These are phyloP conservation scores for Rhyacophila evoluta DNA, from an alignment of 2,888 invertebrate genomes.

Conservation along the genomic window DNA sequence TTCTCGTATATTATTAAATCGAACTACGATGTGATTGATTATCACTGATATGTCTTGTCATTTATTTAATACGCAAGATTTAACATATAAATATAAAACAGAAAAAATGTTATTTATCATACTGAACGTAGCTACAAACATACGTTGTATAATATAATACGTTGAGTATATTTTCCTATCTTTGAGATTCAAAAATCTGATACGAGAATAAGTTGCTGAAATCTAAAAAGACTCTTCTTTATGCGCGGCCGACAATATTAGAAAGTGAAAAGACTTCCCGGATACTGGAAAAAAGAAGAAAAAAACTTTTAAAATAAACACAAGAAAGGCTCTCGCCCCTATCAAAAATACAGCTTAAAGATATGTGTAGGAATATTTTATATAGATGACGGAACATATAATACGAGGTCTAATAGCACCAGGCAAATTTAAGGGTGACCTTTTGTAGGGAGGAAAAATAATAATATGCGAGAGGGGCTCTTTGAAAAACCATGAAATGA, in stretches of 20 bases:
- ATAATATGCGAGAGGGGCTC: not conserved
- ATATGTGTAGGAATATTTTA: conserved; percentile 6
- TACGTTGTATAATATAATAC: too few relatives aligned
- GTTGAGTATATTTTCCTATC: too few relatives aligned
- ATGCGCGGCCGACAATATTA: not conserved
- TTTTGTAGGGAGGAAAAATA: not conserved
- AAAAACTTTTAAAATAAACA: not conserved
- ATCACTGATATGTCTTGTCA: too few relatives aligned
- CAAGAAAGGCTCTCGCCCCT: not conserved
- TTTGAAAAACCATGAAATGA: conserved; percentile 10
- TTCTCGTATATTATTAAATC: too few relatives aligned
- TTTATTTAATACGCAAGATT: too few relatives aligned
- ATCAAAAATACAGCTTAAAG: not conserved
- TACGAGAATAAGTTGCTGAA: not conserved
- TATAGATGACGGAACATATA: not conserved
- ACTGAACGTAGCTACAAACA: too few relatives aligned
- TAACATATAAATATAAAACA: too few relatives aligned
- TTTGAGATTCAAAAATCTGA: not conserved
- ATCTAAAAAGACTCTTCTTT: not conserved
- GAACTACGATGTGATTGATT: too few relatives aligned
- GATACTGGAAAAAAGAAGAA: not conserved
- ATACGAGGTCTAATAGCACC: not conserved
- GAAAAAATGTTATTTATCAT: too few relatives aligned
- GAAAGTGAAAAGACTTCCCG: not conserved
- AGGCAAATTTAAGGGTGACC: conserved; percentile 4